Conservation (phyloP, 2,113 vertebrate species). For the Centropus unirufus region DNA sequence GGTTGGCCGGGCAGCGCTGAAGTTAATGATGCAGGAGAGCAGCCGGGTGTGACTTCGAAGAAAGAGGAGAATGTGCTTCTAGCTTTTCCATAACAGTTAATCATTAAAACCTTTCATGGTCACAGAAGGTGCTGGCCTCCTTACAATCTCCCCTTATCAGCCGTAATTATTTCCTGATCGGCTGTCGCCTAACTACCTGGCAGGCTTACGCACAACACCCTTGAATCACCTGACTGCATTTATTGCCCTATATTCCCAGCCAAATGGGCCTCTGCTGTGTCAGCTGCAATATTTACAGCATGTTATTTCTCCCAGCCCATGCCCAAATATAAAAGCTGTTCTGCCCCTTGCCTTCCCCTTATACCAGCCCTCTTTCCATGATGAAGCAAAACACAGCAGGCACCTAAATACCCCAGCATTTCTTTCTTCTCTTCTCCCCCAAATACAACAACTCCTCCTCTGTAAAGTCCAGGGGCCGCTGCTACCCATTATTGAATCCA, state of each 20-base stretch:
- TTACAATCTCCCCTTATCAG: conserved; percentile 38
- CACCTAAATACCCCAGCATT: neutral
- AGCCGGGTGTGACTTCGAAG: neutral
- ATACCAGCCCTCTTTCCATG: neutral
- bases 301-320: neutral
- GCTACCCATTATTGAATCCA: neutral
- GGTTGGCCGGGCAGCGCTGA: neutral
- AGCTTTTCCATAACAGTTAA: conserved; percentile 41
- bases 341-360: neutral
- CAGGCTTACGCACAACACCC: neutral
- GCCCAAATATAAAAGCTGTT: neutral
- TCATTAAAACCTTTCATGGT: conserved; percentile 41
- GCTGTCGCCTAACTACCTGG: conserved; percentile 18
- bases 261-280: conserved; percentile 52
- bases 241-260: conserved; percentile 43
- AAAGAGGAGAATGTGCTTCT: neutral
- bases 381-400: neutral
- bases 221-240: conserved; percentile 56
- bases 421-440: neutral
- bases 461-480: neutral
- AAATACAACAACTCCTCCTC: neutral
- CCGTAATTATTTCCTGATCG: conserved; percentile 57
- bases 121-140: conserved; percentile 42
- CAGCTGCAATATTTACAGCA: conserved; percentile 31
- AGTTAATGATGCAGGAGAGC: neutral